Conservation (phyloP, 2,888 invertebrate species). For the Helicoverpa assulta region DNA sequence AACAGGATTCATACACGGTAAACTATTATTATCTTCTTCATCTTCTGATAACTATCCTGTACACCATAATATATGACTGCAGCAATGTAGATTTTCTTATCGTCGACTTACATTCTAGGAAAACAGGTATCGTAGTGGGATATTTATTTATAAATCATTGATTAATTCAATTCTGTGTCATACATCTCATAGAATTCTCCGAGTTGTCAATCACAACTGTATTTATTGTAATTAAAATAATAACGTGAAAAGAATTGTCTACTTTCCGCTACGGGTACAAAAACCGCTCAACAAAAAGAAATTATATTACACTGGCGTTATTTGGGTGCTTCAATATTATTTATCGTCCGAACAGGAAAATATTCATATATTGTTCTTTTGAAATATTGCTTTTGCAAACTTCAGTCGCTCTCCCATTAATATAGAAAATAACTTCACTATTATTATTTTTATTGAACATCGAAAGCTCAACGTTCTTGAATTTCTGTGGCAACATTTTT, state of each 20-base stretch:
- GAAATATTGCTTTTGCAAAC: conserved; percentile 51
- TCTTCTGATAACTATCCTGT: too few species aligned
- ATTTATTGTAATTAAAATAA: too few species aligned
- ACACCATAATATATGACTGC: too few species aligned
- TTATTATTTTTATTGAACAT: conserved; percentile 31
- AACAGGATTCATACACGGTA: too few species aligned
- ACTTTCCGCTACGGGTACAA: conserved; percentile 9
- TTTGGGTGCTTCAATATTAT: conserved; percentile 47
- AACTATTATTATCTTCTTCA: too few species aligned
- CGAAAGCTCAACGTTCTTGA: neutral
- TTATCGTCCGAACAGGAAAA: conserved; percentile 52
- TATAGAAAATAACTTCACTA: conserved; percentile 43
- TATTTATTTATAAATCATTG: too few species aligned
- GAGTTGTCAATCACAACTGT: too few species aligned
- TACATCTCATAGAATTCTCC: too few species aligned
- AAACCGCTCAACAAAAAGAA: conserved; percentile 26
- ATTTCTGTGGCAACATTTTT: neutral
- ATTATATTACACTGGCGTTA: conserved; percentile 41
- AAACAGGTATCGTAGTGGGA: too few species aligned
- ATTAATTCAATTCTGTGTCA: too few species aligned
- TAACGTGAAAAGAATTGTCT: neutral
- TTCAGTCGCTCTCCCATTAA: conserved; percentile 32
- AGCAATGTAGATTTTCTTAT: too few species aligned
- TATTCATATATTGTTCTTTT: conserved; percentile 54
- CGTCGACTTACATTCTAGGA: too few species aligned